phyloP scores from a whole-genome alignment of 2,797 vertebrate genomes.

The Perdix hodgsoniae region DNA sequence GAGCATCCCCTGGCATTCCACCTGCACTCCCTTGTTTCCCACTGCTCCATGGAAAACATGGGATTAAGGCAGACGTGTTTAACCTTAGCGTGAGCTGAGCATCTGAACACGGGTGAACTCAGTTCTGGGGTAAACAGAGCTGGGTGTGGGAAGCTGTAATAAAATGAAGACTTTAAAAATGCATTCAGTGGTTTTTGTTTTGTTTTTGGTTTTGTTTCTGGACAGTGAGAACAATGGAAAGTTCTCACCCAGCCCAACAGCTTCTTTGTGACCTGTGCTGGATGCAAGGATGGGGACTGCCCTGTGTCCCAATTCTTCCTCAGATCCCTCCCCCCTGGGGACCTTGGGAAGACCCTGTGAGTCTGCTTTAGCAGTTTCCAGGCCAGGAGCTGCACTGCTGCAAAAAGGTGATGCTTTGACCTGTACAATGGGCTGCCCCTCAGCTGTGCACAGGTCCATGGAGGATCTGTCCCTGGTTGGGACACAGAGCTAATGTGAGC shows the following conservation, averaged over 20 bases:
- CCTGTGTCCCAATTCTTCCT: rapidly evolving
- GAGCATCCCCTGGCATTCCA: rapidly evolving
- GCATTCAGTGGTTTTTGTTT: not conserved
- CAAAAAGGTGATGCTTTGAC: not conserved
- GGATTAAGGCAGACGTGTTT: not conserved
- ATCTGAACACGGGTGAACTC: rapidly evolving
- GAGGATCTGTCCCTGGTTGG: not conserved
- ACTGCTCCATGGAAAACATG: rapidly evolving
- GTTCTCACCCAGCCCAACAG: not conserved
- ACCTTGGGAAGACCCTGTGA: not conserved
- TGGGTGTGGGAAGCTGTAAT: not conserved
- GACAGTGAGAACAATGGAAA: rapidly evolving
- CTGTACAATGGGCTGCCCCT: not conserved
- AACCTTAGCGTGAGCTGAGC: not conserved
- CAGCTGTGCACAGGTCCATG: not conserved
- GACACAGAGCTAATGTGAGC: not conserved
- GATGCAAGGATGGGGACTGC: not conserved
- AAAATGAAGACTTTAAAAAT: not conserved
- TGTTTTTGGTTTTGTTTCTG: not conserved
- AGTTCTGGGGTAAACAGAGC: rapidly evolving
- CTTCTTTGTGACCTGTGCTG: not conserved
- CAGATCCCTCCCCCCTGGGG: rapidly evolving
- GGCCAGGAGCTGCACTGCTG: rapidly evolving
- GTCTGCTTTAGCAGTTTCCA: not conserved
- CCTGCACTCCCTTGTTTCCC: rapidly evolving